A percentile compares a stretch with the other conserved stretches of the same genome.
Conservation (phyloP, 2,797 vertebrate genomes). For the Acropternis orthonyx region DNA sequence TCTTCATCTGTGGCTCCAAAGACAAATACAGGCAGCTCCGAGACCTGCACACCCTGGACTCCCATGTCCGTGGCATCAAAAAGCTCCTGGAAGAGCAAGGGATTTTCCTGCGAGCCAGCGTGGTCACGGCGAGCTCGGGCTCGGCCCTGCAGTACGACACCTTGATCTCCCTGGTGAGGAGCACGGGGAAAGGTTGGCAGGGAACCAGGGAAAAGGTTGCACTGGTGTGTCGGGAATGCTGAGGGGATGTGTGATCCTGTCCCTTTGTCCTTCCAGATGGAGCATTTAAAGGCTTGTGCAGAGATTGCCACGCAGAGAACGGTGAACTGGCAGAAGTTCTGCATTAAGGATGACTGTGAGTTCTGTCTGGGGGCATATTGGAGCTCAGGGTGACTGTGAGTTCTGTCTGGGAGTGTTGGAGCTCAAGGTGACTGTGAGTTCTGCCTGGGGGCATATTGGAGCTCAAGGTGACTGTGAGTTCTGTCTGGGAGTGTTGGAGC, state of each 20-base stretch:
- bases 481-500: too few species aligned
- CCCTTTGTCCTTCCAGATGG: constrained; percentile 84
- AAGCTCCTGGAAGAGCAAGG: constrained; percentile 97
- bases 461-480: too few species aligned
- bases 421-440: not conserved
- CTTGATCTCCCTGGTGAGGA: constrained; percentile 89
- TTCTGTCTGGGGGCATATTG: not conserved
- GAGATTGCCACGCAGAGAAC: constrained; percentile 97
- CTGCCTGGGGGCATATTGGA: not conserved
- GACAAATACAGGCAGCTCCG: constrained; percentile 97
- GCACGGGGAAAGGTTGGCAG: too few species aligned
- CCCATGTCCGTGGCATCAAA: constrained; percentile 93
- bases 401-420: not conserved
- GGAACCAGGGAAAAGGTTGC: not conserved
- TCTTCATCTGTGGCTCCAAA: constrained; percentile 98
- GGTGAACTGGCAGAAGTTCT: constrained; percentile 99
- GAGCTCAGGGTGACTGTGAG: constrained; percentile 74
- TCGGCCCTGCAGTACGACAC: constrained; percentile 97
- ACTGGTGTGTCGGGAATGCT: accelerated
- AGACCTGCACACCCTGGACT: constrained; percentile 95
- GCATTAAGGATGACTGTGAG: constrained; percentile 90
- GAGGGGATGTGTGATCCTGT: not conserved
- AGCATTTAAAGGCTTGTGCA: constrained; percentile 96
- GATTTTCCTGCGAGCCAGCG: constrained; percentile 91
- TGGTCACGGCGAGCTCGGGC: constrained; percentile 94